These are phyloP conservation scores for Acronicta alni DNA, from an alignment of 2,888 invertebrate species.

Conservation along the genomic window DNA sequence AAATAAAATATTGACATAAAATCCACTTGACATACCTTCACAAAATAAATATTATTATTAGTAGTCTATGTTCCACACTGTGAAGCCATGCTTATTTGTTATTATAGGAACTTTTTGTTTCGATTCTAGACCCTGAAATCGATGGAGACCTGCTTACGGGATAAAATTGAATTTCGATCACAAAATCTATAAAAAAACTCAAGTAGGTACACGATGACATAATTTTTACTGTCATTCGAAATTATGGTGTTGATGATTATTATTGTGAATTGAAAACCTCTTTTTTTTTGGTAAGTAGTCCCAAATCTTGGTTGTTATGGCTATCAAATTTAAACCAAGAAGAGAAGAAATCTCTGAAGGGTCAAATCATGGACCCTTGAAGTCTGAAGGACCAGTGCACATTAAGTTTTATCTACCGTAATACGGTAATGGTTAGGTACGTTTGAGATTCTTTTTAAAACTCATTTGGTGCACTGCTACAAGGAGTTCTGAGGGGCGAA, in stretches of 20 bases:
- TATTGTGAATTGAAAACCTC: neutral
- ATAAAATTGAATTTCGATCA: neutral
- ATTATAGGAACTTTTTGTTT: neutral
- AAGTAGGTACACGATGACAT: neutral
- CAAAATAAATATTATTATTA: too few species aligned
- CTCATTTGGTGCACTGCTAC: too few species aligned
- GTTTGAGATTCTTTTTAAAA: too few species aligned
- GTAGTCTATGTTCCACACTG: too few species aligned
- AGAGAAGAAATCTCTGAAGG: neutral
- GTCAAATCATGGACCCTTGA: too few species aligned
- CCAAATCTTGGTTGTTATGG: neutral
- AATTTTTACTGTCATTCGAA: neutral
- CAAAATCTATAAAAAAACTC: neutral
- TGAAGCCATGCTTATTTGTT: too few species aligned
- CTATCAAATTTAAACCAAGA: neutral
- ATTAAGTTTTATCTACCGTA: too few species aligned
- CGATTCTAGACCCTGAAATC: neutral
- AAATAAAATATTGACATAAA: constrained; percentile 3
- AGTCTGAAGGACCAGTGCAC: too few species aligned
- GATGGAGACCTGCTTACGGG: neutral
- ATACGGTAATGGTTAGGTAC: too few species aligned
- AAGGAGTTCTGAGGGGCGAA: too few species aligned
- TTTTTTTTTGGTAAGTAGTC: neutral
- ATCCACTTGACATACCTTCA: neutral
- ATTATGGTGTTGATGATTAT: neutral